Conservation (phyloP, 2,888 invertebrate species). For the Harpagoxenus sublaevis region DNA sequence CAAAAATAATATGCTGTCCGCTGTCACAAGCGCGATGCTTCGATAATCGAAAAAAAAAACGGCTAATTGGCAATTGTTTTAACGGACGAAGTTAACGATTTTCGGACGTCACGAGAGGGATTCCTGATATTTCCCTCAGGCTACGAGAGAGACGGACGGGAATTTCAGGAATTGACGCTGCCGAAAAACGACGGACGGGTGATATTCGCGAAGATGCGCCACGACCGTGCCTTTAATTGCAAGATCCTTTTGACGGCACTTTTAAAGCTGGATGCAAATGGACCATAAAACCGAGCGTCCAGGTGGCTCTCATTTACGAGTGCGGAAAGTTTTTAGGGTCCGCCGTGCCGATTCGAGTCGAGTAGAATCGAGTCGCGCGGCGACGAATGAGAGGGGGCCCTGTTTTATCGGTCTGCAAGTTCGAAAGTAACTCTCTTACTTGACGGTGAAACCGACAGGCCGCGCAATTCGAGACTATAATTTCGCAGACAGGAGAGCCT, state of each 20-base stretch:
- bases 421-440: constrained; percentile 83
- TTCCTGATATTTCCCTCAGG: background rate
- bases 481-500: constrained; percentile 9
- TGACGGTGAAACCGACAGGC: constrained; percentile 76
- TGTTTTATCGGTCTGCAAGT: constrained; percentile 83
- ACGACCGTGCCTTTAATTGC: constrained; percentile 82
- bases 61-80: constrained; percentile 14
- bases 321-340: constrained; percentile 75
- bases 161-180: background rate
- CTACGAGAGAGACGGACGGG: background rate
- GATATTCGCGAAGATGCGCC: constrained; percentile 21
- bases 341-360: constrained; percentile 27
- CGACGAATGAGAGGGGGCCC: constrained; percentile 74
- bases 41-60: constrained; percentile 21
- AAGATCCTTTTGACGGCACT: constrained; percentile 77
- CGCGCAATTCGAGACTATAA: constrained; percentile 70
- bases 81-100: constrained; percentile 9
- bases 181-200: background rate
- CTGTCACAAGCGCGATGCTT: background rate
- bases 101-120: background rate
- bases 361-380: background rate
- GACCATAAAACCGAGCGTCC: constrained; percentile 82
- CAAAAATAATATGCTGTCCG: constrained; percentile 2
- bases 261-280: constrained; percentile 85
- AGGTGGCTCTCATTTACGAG: constrained; percentile 79